A percentile compares a stretch with the other conserved stretches of the same genome.
phyloP scores from a whole-genome alignment of 2,113 vertebrate species.

The Andinoacara biseriatus region DNA sequence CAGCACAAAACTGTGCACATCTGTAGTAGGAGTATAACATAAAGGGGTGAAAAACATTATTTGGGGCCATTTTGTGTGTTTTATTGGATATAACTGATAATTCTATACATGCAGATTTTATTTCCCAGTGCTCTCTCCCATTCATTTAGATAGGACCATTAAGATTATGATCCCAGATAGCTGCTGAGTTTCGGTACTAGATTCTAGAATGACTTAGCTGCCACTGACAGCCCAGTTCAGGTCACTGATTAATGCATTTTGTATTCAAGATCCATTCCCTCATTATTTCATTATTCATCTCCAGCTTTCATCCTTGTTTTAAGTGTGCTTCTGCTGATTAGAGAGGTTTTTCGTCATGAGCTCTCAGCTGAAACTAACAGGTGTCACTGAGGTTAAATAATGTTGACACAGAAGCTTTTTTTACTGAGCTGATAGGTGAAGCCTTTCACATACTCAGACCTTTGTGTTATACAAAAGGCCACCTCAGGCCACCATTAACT shows the following conservation, averaged over 20 bases:
- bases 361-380: not conserved
- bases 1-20: not conserved
- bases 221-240: too few species aligned
- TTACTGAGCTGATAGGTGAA: not conserved
- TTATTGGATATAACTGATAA: not conserved
- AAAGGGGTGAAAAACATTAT: not conserved
- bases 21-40: not conserved
- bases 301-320: not conserved
- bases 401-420: not conserved
- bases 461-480: not conserved
- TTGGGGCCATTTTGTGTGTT: not conserved
- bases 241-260: not conserved
- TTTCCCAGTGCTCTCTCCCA: not conserved
- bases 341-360: not conserved
- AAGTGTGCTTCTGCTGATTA: not conserved
- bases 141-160: too few species aligned
- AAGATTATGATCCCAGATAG: too few species aligned
- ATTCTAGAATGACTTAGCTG: too few species aligned
- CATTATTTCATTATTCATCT: not conserved
- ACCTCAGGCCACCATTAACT: not conserved
- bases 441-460: not conserved
- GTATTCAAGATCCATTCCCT: not conserved
- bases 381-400: not conserved
- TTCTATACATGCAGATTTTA: not conserved
- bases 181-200: too few species aligned